phyloP scores from a whole-genome alignment of 37 sponge, comb jelly and placozoan species.

The Cladorhizidae sp. region DNA sequence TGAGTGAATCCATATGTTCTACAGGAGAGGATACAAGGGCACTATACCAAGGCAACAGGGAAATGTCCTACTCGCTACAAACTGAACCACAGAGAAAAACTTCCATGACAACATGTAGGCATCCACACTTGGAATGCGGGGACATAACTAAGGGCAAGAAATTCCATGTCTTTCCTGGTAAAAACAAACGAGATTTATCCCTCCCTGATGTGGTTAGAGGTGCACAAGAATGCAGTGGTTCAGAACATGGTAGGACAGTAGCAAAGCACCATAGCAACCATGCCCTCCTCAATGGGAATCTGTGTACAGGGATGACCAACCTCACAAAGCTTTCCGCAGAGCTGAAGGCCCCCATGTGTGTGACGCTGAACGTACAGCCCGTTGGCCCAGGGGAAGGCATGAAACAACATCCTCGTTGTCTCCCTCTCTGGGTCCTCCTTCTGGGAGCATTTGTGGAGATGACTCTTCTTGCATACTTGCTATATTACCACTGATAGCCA shows the following conservation, averaged over 20 bases:
- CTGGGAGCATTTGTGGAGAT: constrained; percentile 18
- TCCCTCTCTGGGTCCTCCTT: constrained; percentile 29
- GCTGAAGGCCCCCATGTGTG: constrained; percentile 20
- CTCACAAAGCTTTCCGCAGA: neutral
- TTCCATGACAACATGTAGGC: too few species aligned
- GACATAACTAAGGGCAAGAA: too few species aligned
- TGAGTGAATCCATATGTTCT: too few species aligned
- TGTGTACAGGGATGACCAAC: neutral
- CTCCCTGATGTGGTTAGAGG: too few species aligned
- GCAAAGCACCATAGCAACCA: neutral
- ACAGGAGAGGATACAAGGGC: too few species aligned
- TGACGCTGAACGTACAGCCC: neutral
- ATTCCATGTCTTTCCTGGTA: too few species aligned
- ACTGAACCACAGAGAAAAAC: too few species aligned
- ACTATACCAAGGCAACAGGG: too few species aligned
- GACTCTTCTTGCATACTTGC: constrained; percentile 8
- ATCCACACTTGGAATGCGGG: too few species aligned
- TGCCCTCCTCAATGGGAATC: neutral
- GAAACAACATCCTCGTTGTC: neutral
- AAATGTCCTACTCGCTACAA: too few species aligned
- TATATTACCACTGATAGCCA: constrained; percentile 3
- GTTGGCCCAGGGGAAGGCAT: neutral
- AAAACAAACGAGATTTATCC: too few species aligned
- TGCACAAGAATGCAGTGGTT: neutral
- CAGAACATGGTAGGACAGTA: neutral